Evolutionary conservation across 2,113 vertebrate genomes (phyloP).

Genomic region (Notarius lentiginosus): DNA sequence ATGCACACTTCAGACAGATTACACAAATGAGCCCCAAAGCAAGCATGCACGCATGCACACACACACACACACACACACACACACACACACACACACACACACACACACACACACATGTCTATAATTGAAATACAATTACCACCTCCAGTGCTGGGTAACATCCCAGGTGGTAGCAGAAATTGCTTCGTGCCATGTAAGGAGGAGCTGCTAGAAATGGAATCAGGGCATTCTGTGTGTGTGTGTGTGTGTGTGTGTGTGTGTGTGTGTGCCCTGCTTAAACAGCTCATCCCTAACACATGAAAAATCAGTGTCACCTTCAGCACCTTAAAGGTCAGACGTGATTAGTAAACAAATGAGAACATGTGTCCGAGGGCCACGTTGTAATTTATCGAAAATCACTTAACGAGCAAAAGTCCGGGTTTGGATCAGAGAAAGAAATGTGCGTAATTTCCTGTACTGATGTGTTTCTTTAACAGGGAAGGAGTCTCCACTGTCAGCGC

Average conservation of each 20-base stretch:
- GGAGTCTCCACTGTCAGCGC: background rate
- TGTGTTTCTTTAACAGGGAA: background rate
- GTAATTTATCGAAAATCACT: background rate
- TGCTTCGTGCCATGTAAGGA: slow-evolving; percentile 41
- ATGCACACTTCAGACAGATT: slow-evolving; percentile 1
- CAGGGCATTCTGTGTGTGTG: slow-evolving; percentile 41
- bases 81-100: slow-evolving; percentile 21
- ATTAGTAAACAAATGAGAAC: background rate
- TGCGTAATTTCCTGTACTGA: background rate
- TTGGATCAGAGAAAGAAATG: background rate
- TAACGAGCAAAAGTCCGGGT: background rate
- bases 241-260: slow-evolving; percentile 22
- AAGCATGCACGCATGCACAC: background rate
- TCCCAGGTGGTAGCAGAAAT: slow-evolving; percentile 52
- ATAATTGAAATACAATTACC: slow-evolving; percentile 57
- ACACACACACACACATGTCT: slow-evolving; percentile 19
- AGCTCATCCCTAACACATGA: slow-evolving; percentile 23
- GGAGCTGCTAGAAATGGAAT: slow-evolving; percentile 51
- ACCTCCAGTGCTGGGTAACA: slow-evolving; percentile 50
- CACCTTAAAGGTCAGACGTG: background rate
- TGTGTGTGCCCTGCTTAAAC: slow-evolving; percentile 31
- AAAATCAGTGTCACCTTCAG: slow-evolving; percentile 30
- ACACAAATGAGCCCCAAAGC: background rate
- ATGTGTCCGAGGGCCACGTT: background rate
- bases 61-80: slow-evolving; percentile 12